phyloP scores from a whole-genome alignment of 2,113 vertebrate species.

The Ceyx cyanopectus region DNA sequence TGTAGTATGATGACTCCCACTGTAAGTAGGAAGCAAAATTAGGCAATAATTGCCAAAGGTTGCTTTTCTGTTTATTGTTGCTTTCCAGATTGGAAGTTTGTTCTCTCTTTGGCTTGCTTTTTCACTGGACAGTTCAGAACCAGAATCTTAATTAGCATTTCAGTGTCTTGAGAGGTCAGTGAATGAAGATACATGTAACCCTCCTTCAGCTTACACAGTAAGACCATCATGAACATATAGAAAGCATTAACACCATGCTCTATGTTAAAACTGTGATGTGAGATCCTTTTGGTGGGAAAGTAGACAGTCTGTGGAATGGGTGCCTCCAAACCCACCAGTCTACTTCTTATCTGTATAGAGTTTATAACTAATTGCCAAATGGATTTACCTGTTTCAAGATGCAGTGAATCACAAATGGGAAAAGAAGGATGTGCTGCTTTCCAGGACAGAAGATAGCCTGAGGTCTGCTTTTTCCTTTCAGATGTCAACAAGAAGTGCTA shows the following conservation, averaged over 20 bases:
- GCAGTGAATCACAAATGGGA: neutral
- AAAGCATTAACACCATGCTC: neutral
- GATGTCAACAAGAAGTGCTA: constrained; percentile 30
- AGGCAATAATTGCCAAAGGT: neutral
- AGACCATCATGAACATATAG: neutral
- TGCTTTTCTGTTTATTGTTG: neutral
- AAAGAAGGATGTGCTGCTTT: neutral
- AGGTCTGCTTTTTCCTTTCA: constrained; percentile 28
- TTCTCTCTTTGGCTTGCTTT: neutral
- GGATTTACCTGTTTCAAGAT: neutral
- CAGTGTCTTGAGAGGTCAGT: neutral
- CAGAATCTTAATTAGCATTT: neutral
- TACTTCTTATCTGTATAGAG: neutral
- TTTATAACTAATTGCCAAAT: neutral
- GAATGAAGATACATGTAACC: neutral
- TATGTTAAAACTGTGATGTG: neutral
- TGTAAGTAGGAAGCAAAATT: neutral
- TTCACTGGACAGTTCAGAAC: neutral
- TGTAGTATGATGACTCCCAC: neutral
- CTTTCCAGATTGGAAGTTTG: neutral
- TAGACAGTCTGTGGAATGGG: neutral
- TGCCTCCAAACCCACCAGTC: neutral
- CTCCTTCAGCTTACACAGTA: neutral
- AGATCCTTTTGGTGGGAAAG: neutral
- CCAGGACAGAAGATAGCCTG: constrained; percentile 12